A percentile compares a stretch with the other conserved stretches of the same genome.
These are phyloP conservation scores for Euzetes globulus DNA, from an alignment of 2,888 invertebrate species.

Conservation along the genomic window DNA sequence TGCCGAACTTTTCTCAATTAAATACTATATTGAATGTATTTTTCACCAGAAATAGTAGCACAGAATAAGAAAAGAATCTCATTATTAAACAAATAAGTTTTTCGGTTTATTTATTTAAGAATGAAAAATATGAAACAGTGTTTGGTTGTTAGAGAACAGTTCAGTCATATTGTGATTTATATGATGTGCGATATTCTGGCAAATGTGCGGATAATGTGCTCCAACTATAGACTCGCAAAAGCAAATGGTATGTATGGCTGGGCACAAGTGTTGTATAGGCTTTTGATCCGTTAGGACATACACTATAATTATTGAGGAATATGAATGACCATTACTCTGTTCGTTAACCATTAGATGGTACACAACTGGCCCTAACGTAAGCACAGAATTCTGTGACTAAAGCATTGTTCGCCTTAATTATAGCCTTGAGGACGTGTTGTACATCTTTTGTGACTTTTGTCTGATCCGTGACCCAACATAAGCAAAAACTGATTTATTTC, in stretches of 20 bases:
- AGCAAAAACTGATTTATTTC: conserved; percentile 10
- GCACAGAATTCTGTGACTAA: neutral
- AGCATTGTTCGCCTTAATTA: conserved; percentile 14
- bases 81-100: conserved; percentile 25
- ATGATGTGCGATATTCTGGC: conserved; percentile 1
- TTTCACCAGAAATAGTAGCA: neutral
- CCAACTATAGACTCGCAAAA: conserved; percentile 11
- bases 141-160: neutral
- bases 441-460: conserved; percentile 29
- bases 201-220: neutral
- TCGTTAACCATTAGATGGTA: conserved; percentile 1
- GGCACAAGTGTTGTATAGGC: neutral
- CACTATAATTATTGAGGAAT: conserved; percentile 22
- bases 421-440: conserved; percentile 13
- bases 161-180: neutral
- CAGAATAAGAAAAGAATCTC: neutral
- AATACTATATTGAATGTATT: neutral
- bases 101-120: neutral
- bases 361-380: conserved; percentile 2
- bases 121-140: conserved; percentile 14
- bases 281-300: neutral
- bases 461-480: conserved; percentile 15
- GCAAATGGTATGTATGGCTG: neutral
- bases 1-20: neutral
- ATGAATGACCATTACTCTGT: conserved; percentile 10